A percentile compares a stretch with the other conserved stretches of the same genome.
These are phyloP conservation scores for Caenorhabditis sp. DNA, from an alignment of 2,888 invertebrate species.

Conservation along the genomic window DNA sequence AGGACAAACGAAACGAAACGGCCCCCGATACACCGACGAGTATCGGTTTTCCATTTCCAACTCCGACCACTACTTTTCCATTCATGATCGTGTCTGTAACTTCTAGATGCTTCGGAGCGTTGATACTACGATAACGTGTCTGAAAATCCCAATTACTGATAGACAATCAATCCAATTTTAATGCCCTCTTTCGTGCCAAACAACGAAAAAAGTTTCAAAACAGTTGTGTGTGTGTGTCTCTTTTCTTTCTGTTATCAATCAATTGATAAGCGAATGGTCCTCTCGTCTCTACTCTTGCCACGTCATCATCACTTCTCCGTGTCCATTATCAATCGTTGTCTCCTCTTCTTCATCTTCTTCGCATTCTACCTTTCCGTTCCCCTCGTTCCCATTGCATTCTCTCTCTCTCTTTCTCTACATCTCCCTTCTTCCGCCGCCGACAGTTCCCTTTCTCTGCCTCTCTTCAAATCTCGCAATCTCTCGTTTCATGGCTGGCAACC, in stretches of 20 bases:
- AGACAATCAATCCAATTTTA: too few species aligned
- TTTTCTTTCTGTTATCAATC: constrained; percentile 24
- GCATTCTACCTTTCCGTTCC: background rate
- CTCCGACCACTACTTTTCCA: too few species aligned
- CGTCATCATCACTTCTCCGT: constrained; percentile 40
- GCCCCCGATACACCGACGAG: too few species aligned
- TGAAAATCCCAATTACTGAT: too few species aligned
- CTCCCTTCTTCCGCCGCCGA: constrained; percentile 4
- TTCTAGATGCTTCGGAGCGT: too few species aligned
- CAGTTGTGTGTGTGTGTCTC: too few species aligned
- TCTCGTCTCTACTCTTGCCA: constrained; percentile 44
- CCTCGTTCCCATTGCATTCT: background rate
- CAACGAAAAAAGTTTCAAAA: constrained; percentile 25
- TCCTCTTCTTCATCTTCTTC: constrained; percentile 2
- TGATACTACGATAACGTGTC: too few species aligned
- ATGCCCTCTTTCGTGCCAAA: background rate
- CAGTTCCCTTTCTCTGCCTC: background rate
- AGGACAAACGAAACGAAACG: background rate
- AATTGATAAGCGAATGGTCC: constrained; percentile 13
- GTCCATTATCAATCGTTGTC: background rate
- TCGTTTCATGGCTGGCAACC: background rate
- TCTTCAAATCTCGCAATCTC: background rate
- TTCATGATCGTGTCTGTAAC: too few species aligned
- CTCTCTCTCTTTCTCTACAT: constrained; percentile 10
- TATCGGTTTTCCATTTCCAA: background rate